Conservation (phyloP, 2,797 vertebrate genomes). For the Anomalospiza imberbis region DNA sequence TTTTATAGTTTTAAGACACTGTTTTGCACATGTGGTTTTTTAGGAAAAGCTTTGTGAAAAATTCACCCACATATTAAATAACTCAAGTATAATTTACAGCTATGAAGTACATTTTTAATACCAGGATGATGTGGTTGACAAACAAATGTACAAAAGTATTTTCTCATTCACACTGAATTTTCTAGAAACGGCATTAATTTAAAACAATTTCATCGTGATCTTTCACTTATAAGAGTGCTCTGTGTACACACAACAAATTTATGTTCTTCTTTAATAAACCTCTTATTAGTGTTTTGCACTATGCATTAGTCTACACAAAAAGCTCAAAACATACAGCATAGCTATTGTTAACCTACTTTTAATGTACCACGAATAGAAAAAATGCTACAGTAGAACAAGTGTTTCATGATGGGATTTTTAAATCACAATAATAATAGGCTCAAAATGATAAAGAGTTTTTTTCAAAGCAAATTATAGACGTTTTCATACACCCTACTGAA, state of each 20-base stretch:
- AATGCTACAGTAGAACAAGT: conserved; percentile 5
- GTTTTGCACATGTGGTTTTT: background rate
- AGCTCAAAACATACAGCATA: conserved; percentile 41
- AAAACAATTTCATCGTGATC: background rate
- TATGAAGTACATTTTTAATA: background rate
- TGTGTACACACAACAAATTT: background rate
- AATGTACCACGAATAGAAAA: conserved; percentile 23
- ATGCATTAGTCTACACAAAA: background rate
- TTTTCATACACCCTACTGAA: conserved; percentile 21
- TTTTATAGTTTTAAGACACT: background rate
- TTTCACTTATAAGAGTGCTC: background rate
- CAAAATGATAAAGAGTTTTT: conserved; percentile 7
- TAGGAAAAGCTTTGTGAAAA: background rate
- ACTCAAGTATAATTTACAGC: background rate
- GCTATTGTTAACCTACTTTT: conserved; percentile 44
- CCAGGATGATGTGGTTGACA: background rate
- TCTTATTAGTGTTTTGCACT: conserved; percentile 3
- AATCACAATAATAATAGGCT: background rate
- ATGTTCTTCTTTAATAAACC: background rate
- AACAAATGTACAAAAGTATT: background rate
- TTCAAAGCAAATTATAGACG: conserved; percentile 23
- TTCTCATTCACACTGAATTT: background rate
- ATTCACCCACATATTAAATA: background rate
- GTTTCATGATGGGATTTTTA: conserved; percentile 28
- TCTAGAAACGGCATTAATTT: background rate